Conservation (phyloP, 2,888 invertebrate species). For the Eustalomyia histrio region DNA sequence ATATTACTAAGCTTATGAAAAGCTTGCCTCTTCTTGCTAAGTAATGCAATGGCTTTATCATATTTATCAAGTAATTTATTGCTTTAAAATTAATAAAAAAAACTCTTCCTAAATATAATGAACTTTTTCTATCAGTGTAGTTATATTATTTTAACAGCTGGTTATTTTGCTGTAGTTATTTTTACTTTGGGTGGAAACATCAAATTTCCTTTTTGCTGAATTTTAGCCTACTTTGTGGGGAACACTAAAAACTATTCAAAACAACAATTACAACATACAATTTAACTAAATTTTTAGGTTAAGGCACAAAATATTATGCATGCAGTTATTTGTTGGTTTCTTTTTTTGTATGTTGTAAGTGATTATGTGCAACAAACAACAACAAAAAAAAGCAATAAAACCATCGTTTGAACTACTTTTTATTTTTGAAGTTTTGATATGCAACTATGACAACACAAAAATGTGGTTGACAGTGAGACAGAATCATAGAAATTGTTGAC, state of each 20-base stretch:
- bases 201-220: conserved; percentile 1
- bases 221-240: conserved; percentile 26
- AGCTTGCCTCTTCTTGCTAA: too few species aligned
- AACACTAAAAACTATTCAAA: conserved; percentile 2
- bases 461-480: conserved; percentile 18
- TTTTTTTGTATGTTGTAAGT: conserved; percentile 1
- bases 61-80: too few species aligned
- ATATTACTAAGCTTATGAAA: too few species aligned
- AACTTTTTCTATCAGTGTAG: neutral
- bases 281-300: conserved; percentile 17
- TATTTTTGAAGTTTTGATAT: conserved; percentile 1
- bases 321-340: neutral
- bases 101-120: neutral
- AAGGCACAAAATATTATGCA: conserved; percentile 6
- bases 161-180: conserved; percentile 12
- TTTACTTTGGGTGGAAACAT: conserved; percentile 14
- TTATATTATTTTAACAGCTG: conserved; percentile 31
- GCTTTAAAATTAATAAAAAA: too few species aligned
- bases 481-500: neutral
- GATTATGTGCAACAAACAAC: too few species aligned
- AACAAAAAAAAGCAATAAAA: conserved; percentile 17
- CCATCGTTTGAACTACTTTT: neutral
- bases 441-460: conserved; percentile 37
- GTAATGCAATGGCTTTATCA: too few species aligned
- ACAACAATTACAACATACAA: conserved; percentile 25